Evolutionary conservation across 2,797 vertebrate species (phyloP).

Genomic region (Trichosurus vulpecula): DNA sequence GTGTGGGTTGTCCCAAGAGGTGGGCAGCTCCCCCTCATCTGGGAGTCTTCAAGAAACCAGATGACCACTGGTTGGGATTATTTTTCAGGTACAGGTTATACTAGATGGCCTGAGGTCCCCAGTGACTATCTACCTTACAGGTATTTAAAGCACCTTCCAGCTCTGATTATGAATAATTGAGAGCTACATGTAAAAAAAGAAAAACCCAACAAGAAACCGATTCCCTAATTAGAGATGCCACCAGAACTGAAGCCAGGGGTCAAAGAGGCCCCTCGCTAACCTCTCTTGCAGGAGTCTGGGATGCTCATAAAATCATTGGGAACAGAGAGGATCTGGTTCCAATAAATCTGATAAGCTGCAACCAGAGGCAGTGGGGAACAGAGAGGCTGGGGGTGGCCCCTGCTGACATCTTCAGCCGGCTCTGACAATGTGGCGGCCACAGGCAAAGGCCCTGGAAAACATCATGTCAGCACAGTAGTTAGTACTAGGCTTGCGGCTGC

Average conservation of each 20-base stretch:
- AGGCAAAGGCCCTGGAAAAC: background rate
- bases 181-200: background rate
- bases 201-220: background rate
- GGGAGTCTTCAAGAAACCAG: background rate
- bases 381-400: background rate
- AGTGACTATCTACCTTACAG: background rate
- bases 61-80: background rate
- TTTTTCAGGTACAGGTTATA: background rate
- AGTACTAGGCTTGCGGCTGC: background rate
- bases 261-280: background rate
- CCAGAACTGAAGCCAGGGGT: background rate
- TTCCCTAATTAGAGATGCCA: background rate
- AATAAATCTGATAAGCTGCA: conserved; percentile 22
- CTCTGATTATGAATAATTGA: background rate
- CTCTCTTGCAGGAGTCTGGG: background rate
- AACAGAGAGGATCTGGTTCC: conserved; percentile 48
- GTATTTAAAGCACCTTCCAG: background rate
- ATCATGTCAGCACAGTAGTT: background rate
- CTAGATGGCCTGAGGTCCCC: background rate
- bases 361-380: background rate
- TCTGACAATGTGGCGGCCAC: background rate
- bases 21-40: background rate
- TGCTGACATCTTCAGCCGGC: background rate
- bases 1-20: background rate
- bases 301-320: conserved; percentile 64